Evolutionary conservation across 2,888 invertebrate species (phyloP).

Genomic region (Tetragonisca angustula): DNA sequence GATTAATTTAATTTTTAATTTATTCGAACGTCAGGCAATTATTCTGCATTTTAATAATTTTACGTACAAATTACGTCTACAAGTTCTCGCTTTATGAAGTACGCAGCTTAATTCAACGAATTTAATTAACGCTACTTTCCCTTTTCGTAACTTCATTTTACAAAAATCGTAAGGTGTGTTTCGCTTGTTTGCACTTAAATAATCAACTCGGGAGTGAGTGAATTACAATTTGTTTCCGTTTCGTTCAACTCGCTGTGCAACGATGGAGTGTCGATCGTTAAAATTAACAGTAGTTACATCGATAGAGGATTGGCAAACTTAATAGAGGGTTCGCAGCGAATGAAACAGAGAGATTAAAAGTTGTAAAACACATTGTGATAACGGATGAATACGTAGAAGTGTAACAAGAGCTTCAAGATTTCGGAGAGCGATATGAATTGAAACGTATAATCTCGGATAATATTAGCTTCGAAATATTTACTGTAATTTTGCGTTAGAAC

Average conservation of each 20-base stretch:
- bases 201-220: neutral
- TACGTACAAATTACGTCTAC: too few species aligned
- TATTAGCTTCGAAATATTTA: neutral
- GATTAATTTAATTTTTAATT: too few species aligned
- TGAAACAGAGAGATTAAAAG: neutral
- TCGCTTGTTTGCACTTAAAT: neutral
- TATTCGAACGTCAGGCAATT: too few species aligned
- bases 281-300: neutral
- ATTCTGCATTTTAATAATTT: too few species aligned
- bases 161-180: neutral
- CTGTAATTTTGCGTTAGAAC: neutral
- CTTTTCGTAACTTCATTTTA: accelerated
- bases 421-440: neutral
- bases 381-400: neutral
- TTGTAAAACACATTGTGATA: neutral
- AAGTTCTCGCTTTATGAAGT: too few species aligned
- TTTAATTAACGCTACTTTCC: neutral
- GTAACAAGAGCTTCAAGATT: neutral
- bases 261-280: neutral
- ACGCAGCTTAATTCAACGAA: too few species aligned
- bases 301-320: neutral
- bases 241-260: too few species aligned
- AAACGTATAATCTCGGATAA: neutral
- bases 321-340: neutral
- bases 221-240: too few species aligned